phyloP scores from a whole-genome alignment of 2,797 vertebrate species.

The Sarcophilus harrisii region DNA sequence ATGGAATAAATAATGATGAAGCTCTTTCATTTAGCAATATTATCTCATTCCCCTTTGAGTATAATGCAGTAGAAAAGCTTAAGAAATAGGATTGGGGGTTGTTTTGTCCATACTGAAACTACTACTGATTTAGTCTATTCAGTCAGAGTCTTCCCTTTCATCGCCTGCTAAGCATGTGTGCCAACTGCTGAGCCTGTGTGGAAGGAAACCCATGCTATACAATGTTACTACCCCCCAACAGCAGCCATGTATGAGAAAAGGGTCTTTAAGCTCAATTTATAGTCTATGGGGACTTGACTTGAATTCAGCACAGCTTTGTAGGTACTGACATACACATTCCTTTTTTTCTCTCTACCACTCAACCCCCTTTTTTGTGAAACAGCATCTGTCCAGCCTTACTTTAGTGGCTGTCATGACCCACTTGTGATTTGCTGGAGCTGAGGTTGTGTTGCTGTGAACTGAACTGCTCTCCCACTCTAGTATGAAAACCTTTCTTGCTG shows the following conservation, averaged over 20 bases:
- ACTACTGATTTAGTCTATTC: neutral
- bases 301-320: conserved; percentile 7
- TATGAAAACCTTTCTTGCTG: too few relatives aligned
- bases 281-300: neutral
- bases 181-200: neutral
- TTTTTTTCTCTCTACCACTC: conserved; percentile 4
- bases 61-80: neutral
- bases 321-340: conserved; percentile 9
- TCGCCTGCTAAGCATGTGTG: neutral
- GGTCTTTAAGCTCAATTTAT: neutral
- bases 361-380: neutral
- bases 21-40: conserved; percentile 15
- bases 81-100: neutral
- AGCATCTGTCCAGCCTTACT: conserved; percentile 25
- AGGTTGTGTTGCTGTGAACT: too few relatives aligned
- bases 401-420: too few relatives aligned
- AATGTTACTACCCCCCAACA: neutral
- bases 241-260: conserved; percentile 1
- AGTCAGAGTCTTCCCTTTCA: neutral
- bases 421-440: too few relatives aligned
- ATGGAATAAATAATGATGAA: conserved; percentile 25
- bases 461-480: too few relatives aligned
- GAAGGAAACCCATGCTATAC: neutral
- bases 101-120: neutral
- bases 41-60: neutral